Conservation (phyloP, 2,797 vertebrate species). For the Chelon auratus region DNA sequence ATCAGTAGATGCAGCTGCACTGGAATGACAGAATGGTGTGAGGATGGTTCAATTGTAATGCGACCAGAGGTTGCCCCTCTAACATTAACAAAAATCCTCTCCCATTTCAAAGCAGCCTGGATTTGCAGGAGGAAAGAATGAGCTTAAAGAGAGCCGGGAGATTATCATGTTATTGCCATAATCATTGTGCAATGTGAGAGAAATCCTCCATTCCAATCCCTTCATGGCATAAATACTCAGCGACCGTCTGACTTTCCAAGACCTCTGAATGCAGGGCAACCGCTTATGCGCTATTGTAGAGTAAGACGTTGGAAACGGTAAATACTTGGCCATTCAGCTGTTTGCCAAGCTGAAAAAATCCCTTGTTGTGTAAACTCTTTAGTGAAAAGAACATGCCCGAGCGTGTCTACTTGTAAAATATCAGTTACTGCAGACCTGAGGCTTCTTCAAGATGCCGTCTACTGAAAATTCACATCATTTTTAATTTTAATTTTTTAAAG, state of each 20-base stretch:
- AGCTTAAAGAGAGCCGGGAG: conserved; percentile 65
- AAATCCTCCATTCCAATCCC: conserved; percentile 67
- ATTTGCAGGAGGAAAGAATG: conserved; percentile 64
- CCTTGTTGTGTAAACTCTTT: conserved; percentile 42
- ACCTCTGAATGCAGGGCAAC: conserved; percentile 47
- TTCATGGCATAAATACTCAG: conserved; percentile 61
- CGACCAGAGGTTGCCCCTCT: conserved; percentile 48
- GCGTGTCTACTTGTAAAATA: conserved; percentile 27
- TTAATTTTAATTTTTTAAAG: background rate
- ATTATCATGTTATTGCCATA: conserved; percentile 77
- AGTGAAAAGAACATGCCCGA: conserved; percentile 18
- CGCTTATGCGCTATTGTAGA: conserved; percentile 39
- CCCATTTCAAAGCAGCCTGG: conserved; percentile 56
- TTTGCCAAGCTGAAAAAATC: conserved; percentile 20
- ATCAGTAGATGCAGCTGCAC: conserved; percentile 44
- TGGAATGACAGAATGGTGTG: conserved; percentile 28
- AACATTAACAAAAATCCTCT: conserved; percentile 60
- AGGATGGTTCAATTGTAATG: conserved; percentile 51
- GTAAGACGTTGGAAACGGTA: conserved; percentile 27
- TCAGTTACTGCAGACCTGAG: conserved; percentile 5
- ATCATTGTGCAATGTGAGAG: conserved; percentile 68
- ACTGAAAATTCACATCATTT: conserved; percentile 1
- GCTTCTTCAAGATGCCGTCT: conserved; percentile 12
- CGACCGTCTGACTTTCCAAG: conserved; percentile 57
- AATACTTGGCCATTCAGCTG: conserved; percentile 35